Conservation (phyloP, 2,888 invertebrate species). For the Mythimna pallens region DNA sequence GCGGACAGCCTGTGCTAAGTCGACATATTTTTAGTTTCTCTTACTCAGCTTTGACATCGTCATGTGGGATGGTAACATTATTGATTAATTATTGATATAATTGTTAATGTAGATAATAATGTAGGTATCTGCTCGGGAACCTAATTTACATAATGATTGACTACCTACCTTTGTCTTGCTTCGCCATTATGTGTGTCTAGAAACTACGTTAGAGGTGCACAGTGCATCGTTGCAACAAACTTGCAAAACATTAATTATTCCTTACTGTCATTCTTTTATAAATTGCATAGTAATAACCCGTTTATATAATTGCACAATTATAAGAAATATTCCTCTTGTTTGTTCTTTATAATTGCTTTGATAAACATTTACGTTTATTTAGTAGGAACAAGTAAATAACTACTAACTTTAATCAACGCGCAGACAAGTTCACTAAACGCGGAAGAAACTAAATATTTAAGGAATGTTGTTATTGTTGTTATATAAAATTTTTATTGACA, state of each 20-base stretch:
- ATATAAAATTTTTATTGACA: not conserved
- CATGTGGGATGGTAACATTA: too few species aligned
- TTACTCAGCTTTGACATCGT: too few species aligned
- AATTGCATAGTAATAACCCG: conserved; percentile 53
- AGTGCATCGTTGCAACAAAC: conserved; percentile 25
- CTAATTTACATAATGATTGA: not conserved
- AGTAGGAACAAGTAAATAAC: conserved; percentile 24
- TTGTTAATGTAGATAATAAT: too few species aligned
- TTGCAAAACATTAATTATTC: conserved; percentile 22
- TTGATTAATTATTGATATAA: not conserved
- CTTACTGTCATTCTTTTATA: conserved; percentile 22
- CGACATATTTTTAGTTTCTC: too few species aligned
- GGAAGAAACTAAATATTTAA: conserved; percentile 23
- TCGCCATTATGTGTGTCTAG: conserved; percentile 3
- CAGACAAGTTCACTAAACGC: conserved; percentile 35
- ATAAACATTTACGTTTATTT: conserved; percentile 42
- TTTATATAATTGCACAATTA: conserved; percentile 58
- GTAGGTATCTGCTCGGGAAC: not conserved
- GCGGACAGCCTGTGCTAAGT: too few species aligned
- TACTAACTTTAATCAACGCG: conserved; percentile 28
- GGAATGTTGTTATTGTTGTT: conserved; percentile 25
- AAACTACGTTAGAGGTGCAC: not conserved
- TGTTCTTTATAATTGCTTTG: conserved; percentile 49
- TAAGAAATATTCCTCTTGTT: conserved; percentile 45
- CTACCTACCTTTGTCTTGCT: not conserved